phyloP scores from a whole-genome alignment of 2,888 invertebrate genomes.

The Apotomis capreana region DNA sequence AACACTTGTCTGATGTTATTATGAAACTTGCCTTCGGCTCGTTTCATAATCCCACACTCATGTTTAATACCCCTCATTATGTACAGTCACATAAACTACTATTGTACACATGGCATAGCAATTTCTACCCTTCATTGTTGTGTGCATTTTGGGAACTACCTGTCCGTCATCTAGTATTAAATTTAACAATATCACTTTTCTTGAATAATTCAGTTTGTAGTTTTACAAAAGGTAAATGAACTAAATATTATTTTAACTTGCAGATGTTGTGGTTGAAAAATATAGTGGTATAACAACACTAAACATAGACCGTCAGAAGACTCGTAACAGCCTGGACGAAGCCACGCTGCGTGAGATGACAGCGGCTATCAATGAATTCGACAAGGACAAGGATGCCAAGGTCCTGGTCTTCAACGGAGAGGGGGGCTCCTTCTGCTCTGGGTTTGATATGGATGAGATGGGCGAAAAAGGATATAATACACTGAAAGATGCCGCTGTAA shows the following conservation, averaged over 20 bases:
- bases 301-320: constrained; percentile 93
- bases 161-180: too few relatives aligned
- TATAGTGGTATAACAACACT: constrained; percentile 88
- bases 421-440: constrained; percentile 97
- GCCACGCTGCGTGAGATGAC: constrained; percentile 87
- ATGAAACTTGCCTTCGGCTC: too few relatives aligned
- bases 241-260: constrained; percentile 36
- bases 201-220: too few relatives aligned
- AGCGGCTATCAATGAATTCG: constrained; percentile 90
- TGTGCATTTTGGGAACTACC: too few relatives aligned
- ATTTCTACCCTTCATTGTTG: too few relatives aligned
- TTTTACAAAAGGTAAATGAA: not conserved
- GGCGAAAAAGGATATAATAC: constrained; percentile 71
- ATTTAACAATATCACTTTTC: too few relatives aligned
- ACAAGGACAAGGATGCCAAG: constrained; percentile 86
- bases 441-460: constrained; percentile 93
- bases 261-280: constrained; percentile 83
- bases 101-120: too few relatives aligned
- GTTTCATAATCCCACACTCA: too few relatives aligned
- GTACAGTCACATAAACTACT: too few relatives aligned
- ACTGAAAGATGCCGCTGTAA: constrained; percentile 72
- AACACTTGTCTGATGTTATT: too few relatives aligned
- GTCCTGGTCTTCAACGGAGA: constrained; percentile 93
- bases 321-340: constrained; percentile 92
- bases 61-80: too few relatives aligned